These are phyloP conservation scores for Ammospiza caudacuta DNA, from an alignment of 2,113 vertebrate genomes.

Conservation along the genomic window DNA sequence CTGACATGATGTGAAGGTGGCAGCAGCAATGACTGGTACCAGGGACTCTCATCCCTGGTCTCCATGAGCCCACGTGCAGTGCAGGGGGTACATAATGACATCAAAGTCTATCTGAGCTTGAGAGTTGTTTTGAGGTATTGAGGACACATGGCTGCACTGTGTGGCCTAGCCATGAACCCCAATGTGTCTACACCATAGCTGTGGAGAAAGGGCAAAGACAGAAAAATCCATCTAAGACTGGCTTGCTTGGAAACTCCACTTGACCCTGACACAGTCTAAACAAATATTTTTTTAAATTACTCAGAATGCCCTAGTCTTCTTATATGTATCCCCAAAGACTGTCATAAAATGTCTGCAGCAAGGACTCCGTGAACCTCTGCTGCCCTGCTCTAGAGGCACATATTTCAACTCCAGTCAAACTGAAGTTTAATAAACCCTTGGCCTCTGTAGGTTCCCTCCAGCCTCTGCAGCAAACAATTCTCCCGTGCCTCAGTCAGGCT, in stretches of 20 bases:
- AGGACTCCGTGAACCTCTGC: conserved; percentile 12
- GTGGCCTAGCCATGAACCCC: background rate
- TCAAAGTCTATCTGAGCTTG: background rate
- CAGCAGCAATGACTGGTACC: background rate
- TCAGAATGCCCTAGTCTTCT: background rate
- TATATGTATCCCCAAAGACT: conserved; percentile 33
- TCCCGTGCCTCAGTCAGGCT: background rate
- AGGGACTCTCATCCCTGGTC: background rate
- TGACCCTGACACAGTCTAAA: conserved; percentile 43
- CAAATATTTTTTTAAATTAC: conserved; percentile 52
- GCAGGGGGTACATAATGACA: background rate
- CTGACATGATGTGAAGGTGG: background rate
- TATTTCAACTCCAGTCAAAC: conserved; percentile 37
- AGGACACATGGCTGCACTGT: background rate
- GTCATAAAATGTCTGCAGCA: conserved; percentile 35
- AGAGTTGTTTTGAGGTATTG: background rate
- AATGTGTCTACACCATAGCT: fast-evolving
- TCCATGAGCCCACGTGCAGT: background rate
- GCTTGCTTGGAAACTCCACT: background rate
- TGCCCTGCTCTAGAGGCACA: background rate
- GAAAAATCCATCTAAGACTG: background rate
- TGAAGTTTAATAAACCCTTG: conserved; percentile 38
- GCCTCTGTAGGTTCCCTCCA: background rate
- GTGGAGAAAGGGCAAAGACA: background rate
- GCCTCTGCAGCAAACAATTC: background rate